Conservation (phyloP, 2,888 invertebrate genomes). For the Fragum fragum region DNA sequence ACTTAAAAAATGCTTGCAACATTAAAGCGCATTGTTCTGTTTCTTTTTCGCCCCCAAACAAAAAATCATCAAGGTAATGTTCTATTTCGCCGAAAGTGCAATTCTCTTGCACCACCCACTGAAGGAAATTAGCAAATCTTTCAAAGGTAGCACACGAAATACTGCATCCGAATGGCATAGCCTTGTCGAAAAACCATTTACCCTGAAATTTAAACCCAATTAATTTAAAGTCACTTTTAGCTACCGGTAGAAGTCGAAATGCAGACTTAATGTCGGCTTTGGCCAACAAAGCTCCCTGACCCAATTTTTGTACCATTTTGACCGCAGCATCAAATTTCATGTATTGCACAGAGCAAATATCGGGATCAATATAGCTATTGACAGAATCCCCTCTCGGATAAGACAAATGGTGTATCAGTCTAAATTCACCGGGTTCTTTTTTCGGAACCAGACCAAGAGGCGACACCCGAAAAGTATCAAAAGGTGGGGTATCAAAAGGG, state of each 20-base stretch:
- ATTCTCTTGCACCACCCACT: not conserved
- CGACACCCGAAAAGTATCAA: conserved; percentile 12
- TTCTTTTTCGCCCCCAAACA: conserved; percentile 29
- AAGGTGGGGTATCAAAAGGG: too few species aligned
- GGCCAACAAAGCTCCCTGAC: conserved; percentile 29
- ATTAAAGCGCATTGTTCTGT: conserved; percentile 17
- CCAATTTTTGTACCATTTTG: conserved; percentile 21
- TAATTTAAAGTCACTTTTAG: conserved; percentile 21
- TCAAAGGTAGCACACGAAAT: conserved; percentile 30
- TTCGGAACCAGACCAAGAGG: conserved; percentile 23
- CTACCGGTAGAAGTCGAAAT: too few species aligned
- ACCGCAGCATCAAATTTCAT: conserved; percentile 89
- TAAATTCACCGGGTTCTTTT: conserved; percentile 19
- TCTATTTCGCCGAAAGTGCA: conserved; percentile 10
- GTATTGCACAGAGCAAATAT: conserved; percentile 32
- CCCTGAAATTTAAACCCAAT: conserved; percentile 34
- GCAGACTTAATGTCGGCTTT: conserved; percentile 36
- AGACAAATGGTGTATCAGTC: conserved; percentile 17
- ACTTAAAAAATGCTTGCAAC: not conserved
- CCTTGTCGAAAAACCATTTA: conserved; percentile 21
- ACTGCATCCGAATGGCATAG: conserved; percentile 27
- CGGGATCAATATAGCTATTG: conserved; percentile 4
- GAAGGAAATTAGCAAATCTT: conserved; percentile 24
- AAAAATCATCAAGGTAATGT: conserved; percentile 49
- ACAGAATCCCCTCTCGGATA: conserved; percentile 28